Evolutionary conservation across 2,797 vertebrate species (phyloP).

Genomic region (Esox masquinongy): DNA sequence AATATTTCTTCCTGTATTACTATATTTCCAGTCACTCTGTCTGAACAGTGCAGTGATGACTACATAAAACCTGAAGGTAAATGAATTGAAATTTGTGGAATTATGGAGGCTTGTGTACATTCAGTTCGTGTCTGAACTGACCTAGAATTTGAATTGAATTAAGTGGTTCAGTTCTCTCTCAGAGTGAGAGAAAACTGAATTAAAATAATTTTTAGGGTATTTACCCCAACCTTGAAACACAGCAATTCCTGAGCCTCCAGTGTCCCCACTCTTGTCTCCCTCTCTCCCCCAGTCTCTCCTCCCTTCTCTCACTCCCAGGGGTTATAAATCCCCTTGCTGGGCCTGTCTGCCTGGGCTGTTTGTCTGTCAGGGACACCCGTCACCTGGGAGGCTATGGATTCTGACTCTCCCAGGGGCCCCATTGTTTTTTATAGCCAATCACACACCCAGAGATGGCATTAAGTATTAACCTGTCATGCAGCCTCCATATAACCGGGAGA

Average conservation of each 20-base stretch:
- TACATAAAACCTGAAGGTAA: no score
- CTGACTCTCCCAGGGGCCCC: conserved; percentile 5
- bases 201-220: no score
- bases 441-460: conserved; percentile 4
- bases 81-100: no score
- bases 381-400: conserved; percentile 19
- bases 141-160: no score
- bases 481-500: background rate
- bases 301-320: background rate
- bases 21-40: no score
- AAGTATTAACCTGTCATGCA: conserved; percentile 1
- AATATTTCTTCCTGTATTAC: no score
- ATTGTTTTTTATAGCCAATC: conserved; percentile 31
- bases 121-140: no score
- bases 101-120: no score
- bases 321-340: conserved; percentile 24
- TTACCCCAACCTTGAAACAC: background rate
- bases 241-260: background rate
- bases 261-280: background rate
- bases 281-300: conserved; percentile 6
- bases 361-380: conserved; percentile 30
- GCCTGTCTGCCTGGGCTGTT: conserved; percentile 15
- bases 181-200: no score
- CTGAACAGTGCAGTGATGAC: no score
- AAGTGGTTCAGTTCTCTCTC: no score